phyloP scores from a whole-genome alignment of 2,113 vertebrate species.

The Guaruba guarouba region DNA sequence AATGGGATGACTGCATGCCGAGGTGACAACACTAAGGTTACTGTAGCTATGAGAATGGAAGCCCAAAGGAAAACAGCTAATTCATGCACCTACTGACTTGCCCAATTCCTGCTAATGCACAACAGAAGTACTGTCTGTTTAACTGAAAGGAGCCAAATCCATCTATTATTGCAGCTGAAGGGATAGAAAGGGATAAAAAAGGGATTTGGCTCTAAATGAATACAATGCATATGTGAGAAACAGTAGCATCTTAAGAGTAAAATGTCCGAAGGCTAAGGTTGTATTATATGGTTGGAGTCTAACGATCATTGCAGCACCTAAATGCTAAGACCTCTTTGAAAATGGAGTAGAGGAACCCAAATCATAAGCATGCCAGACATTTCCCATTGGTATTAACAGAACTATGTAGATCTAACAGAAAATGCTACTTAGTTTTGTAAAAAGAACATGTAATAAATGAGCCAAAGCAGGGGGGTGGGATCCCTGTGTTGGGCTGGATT shows the following conservation, averaged over 20 bases:
- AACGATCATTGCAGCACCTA: neutral
- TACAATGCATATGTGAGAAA: neutral
- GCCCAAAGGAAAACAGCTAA: slow-evolving; percentile 62
- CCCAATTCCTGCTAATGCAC: slow-evolving; percentile 64
- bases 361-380: neutral
- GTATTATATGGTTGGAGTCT: neutral
- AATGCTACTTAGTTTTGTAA: neutral
- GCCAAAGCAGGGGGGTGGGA: neutral
- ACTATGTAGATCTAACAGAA: neutral
- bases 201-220: slow-evolving; percentile 24
- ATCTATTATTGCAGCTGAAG: neutral
- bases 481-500: neutral
- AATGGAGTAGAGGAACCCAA: neutral
- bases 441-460: neutral
- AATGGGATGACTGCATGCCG: slow-evolving; percentile 49
- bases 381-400: neutral
- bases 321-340: neutral
- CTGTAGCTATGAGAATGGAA: slow-evolving; percentile 58
- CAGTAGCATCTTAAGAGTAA: neutral
- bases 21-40: slow-evolving; percentile 49
- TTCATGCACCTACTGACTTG: slow-evolving; percentile 57
- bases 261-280: neutral
- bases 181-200: neutral
- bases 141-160: slow-evolving; percentile 44
- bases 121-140: slow-evolving; percentile 57